Evolutionary conservation across 1,140 invertebrate species (phyloP).

Genomic region (Mactra quadrangularis): DNA sequence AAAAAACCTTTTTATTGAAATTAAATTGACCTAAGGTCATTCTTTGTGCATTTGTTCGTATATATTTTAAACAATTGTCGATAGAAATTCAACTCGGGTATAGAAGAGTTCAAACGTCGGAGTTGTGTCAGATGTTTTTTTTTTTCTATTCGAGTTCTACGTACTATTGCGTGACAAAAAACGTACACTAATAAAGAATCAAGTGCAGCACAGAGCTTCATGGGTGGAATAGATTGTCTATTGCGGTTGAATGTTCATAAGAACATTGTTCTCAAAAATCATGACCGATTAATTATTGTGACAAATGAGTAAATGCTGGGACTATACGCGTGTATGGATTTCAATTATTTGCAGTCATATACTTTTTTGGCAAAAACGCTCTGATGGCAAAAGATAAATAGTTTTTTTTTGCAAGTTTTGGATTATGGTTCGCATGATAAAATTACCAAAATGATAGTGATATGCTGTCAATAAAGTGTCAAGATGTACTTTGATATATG

Average conservation of each 20-base stretch:
- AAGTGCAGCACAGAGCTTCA: constrained; percentile 17
- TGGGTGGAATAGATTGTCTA: constrained; percentile 17
- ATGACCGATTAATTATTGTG: constrained; percentile 33
- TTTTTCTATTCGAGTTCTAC: too few species aligned
- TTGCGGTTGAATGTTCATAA: constrained; percentile 26
- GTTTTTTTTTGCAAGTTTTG: constrained; percentile 32
- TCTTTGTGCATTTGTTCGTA: background rate
- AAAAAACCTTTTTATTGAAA: constrained; percentile 25
- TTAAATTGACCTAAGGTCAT: constrained; percentile 27
- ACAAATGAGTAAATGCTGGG: background rate
- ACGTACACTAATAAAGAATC: background rate
- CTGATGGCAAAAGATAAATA: constrained; percentile 16
- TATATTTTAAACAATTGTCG: background rate
- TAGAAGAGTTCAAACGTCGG: constrained; percentile 10
- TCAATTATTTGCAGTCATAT: too few species aligned
- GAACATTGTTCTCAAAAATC: constrained; percentile 14
- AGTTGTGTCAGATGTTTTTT: too few species aligned
- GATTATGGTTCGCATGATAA: constrained; percentile 1
- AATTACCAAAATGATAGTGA: constrained; percentile 35
- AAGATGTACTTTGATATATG: constrained; percentile 14
- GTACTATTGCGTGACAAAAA: constrained; percentile 16
- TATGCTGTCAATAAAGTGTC: constrained; percentile 44
- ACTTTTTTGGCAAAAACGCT: too few species aligned
- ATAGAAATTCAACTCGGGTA: constrained; percentile 4
- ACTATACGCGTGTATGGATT: too few species aligned